These are phyloP conservation scores for Zosterops borbonicus DNA, from an alignment of 2,113 vertebrate genomes.

Conservation along the genomic window DNA sequence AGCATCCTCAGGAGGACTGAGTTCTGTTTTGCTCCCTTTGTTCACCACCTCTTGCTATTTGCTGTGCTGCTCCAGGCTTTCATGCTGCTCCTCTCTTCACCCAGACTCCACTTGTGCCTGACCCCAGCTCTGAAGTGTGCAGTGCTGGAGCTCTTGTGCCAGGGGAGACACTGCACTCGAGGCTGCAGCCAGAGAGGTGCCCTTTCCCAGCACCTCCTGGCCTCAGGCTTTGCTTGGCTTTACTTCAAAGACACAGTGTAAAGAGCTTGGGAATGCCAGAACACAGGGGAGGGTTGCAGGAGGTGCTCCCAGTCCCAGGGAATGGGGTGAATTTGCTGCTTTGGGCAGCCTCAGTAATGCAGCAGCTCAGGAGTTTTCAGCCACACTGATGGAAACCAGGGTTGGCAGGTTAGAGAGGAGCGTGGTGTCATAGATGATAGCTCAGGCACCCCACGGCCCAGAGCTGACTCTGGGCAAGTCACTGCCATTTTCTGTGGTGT, in stretches of 20 bases:
- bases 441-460: not conserved
- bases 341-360: not conserved
- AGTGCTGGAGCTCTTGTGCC: not conserved
- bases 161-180: fast-evolving
- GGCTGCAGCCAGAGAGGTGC: not conserved
- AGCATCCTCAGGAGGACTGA: not conserved
- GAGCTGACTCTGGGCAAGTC: not conserved
- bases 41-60: not conserved
- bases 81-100: not conserved
- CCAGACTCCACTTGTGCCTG: not conserved
- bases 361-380: not conserved
- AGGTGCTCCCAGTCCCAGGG: not conserved
- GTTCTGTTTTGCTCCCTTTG: not conserved
- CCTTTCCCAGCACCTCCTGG: not conserved
- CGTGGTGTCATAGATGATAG: not conserved
- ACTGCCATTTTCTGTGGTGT: not conserved
- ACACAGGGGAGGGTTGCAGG: not conserved
- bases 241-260: not conserved
- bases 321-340: not conserved
- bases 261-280: not conserved
- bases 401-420: not conserved
- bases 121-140: not conserved
- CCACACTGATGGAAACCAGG: not conserved
- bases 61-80: not conserved
- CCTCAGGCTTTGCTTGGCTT: not conserved